Base-by-base conservation (phyloP, 64 coral and sea anemone species). In the Dendronephthya gigantea region DNA sequence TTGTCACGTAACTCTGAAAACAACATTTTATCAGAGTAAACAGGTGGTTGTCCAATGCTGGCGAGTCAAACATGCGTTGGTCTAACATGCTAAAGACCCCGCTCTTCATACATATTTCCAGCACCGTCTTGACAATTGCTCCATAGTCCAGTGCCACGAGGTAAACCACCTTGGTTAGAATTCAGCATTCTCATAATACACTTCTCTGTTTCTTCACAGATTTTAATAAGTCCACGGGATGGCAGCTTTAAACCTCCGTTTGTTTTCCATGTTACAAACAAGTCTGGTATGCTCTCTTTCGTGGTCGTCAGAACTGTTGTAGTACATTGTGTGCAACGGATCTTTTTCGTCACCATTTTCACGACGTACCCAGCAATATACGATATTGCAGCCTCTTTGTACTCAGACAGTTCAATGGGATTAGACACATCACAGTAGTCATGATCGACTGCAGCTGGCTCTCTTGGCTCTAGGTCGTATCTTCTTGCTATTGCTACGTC, bases 191-290 rank as follows among this genome's bases (percentile, higher is more conserved):
- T 75, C 4, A 75, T 2, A 30, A 75, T 75, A 33, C 69, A 75
- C 30, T 75, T 75, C 35, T 75, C 69, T 30, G 69, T 75, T 25
- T 75, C 69, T 75, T 75, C 12, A 75, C 69, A 75, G 25, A 75
- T 75, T 28, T 37, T 75, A 14, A 75, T 27, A 75, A 75, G 12
- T 14, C 69, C 69, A 2, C 6, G 29, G 2, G 58, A 66, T n/a
- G 58, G 58, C 29, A 66, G 29, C 29, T 66, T 66, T 7, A 45
- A 11, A 45, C 41, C 41, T 45, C 41, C 41, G 11, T 45, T 45
- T 11, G 41, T 45, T 45, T 45, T 66, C 58, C 58, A 66, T 66
- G 58, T 66, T n/a, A 66, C 58, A 15, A 66, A 66, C 19, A 66
- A 30, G 14, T 30, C 58, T 66, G 58, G 58, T 7, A 66, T 22